phyloP scores from a whole-genome alignment of 2,888 invertebrate genomes.

The Synergus umbraculus region DNA sequence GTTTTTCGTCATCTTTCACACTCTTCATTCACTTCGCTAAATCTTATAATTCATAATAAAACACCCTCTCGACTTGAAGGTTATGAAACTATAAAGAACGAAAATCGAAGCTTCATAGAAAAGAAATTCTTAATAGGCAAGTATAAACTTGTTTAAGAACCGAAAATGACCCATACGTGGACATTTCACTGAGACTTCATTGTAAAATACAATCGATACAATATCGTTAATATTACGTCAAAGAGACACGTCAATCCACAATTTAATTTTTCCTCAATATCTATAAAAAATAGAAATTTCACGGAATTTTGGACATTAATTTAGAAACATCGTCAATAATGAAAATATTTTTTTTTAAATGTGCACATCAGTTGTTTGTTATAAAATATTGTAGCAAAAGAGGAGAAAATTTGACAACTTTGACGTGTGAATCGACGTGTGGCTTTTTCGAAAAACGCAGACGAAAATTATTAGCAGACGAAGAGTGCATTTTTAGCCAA shows the following conservation, averaged over 20 bases:
- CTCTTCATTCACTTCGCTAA: constrained; percentile 41
- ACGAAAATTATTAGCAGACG: background rate
- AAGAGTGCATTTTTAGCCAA: background rate
- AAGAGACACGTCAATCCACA: constrained; percentile 67
- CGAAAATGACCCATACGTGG: constrained; percentile 65
- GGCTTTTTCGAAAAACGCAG: background rate
- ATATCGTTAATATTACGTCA: constrained; percentile 64
- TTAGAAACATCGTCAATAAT: background rate
- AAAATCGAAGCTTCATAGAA: background rate
- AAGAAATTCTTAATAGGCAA: constrained; percentile 11
- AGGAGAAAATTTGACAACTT: background rate
- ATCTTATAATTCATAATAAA: constrained; percentile 49
- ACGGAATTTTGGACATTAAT: background rate
- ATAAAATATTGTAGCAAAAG: background rate
- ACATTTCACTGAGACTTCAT: constrained; percentile 59
- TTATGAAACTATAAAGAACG: constrained; percentile 31
- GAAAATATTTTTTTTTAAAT: background rate
- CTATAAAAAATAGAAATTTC: background rate
- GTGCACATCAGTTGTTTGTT: background rate
- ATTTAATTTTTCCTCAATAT: background rate
- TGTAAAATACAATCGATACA: constrained; percentile 36
- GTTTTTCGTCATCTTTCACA: constrained; percentile 56
- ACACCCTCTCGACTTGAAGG: constrained; percentile 43
- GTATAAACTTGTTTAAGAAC: constrained; percentile 49
- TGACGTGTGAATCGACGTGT: background rate